Base-by-base conservation (phyloP, 2,888 invertebrate genomes). In the Cybosia mesomella region DNA sequence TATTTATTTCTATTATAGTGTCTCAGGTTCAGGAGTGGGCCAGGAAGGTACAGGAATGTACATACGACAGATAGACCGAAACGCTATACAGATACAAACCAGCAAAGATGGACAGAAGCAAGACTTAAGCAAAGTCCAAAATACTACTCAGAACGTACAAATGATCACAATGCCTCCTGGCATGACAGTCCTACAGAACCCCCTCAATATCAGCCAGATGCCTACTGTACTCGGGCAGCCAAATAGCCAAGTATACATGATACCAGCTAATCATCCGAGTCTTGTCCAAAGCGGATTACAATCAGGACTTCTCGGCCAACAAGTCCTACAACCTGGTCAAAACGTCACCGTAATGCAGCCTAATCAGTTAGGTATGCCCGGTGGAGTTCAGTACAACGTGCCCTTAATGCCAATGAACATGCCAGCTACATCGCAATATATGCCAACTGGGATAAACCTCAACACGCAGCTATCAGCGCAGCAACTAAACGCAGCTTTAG, bases 271-370 rank as follows among this genome's bases (percentile, higher is more conserved):
- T 71, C 93, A 93, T 73, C 88, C 88, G 0, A 93, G 89, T 68
- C 73, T 94, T 15, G 87, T 94, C 53, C 94, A 94, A 75, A 85
- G 89, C 0, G 87, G 85, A 0, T 65, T 94, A 32, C 91, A 90
- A 0, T 89, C 88, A 10, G 92, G 93, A 0, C 36, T 94, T 21
- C 81, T 93, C 9, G 86, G 92, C 0, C 94, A 94, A 66, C 94
- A 94, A 78, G 86, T 94, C 53, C 70, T 94, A 0, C 92, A 92
- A 39, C 87, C 89, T 0, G 94, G 94, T 0, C 94, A 94, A 68
- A 95, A 95, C 62, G 92, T 94, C 1, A 93, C 94, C 0, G 93
- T 95, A 3, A 93, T 95, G 92, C 94, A 94, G 73, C 93, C 92
- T 0, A 95, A 94, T 62, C 95, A 95, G 68, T 75, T 95, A 2